Conservation (phyloP, 2,888 invertebrate species). For the Diloba caeruleocephala region DNA sequence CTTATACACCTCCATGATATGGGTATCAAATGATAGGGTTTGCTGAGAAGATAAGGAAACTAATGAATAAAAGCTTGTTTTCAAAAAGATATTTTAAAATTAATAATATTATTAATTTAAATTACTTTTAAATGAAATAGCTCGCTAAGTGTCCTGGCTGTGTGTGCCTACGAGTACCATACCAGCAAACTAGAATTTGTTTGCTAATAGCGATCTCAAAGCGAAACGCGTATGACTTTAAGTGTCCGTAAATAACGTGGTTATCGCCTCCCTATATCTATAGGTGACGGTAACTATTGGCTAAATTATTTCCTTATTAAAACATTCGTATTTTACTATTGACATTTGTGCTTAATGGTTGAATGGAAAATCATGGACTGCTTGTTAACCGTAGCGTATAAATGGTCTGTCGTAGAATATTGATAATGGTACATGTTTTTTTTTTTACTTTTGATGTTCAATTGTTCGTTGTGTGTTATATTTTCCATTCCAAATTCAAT, state of each 20-base stretch:
- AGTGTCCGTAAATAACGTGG: slow-evolving; percentile 48
- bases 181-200: slow-evolving; percentile 24
- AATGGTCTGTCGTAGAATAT: neutral
- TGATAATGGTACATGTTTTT: too few species aligned
- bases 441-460: too few species aligned
- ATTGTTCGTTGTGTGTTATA: too few species aligned
- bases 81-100: too few species aligned
- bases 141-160: neutral
- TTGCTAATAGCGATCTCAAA: slow-evolving; percentile 33
- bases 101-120: neutral
- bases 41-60: too few species aligned
- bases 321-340: slow-evolving; percentile 17
- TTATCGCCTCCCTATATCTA: slow-evolving; percentile 40
- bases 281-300: slow-evolving; percentile 34
- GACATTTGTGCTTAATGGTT: slow-evolving; percentile 18
- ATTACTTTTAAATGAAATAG: neutral
- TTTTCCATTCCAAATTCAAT: too few species aligned
- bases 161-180: slow-evolving; percentile 4
- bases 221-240: slow-evolving; percentile 27
- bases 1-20: too few species aligned
- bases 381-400: slow-evolving; percentile 2
- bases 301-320: slow-evolving; percentile 55
- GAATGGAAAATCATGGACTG: neutral
- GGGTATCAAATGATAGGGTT: too few species aligned
- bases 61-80: too few species aligned